Percentiles rank a stretch among this genome's conserved stretches.
phyloP scores from a whole-genome alignment of 2,113 vertebrate genomes.

The Circaetus gallicus region DNA sequence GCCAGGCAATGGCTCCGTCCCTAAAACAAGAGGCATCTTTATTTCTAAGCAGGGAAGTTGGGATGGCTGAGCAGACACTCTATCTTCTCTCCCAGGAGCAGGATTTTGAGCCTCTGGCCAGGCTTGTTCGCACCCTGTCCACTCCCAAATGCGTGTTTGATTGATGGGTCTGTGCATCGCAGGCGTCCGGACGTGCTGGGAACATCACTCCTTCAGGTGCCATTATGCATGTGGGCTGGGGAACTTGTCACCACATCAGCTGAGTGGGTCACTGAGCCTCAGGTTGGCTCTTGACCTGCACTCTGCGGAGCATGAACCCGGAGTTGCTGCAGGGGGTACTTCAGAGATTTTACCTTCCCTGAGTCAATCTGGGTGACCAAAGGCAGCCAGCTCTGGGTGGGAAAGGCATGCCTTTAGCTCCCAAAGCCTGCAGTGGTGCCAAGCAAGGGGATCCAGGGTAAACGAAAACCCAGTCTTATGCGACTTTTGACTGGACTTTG shows the following conservation, averaged over 20 bases:
- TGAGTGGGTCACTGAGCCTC: not conserved
- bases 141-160: not conserved
- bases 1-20: not conserved
- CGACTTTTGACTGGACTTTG: slow-evolving; percentile 9
- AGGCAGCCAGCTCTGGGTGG: not conserved
- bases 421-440: not conserved
- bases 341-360: not conserved
- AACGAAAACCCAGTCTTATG: not conserved
- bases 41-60: not conserved
- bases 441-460: not conserved
- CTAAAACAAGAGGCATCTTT: not conserved
- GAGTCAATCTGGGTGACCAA: not conserved
- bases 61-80: not conserved
- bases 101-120: not conserved
- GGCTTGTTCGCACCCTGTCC: not conserved
- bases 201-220: not conserved
- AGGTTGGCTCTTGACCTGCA: not conserved
- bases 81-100: not conserved
- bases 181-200: fast-evolving
- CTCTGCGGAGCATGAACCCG: not conserved
- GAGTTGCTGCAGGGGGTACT: not conserved
- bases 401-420: not conserved
- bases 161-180: not conserved
- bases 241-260: not conserved
- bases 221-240: fast-evolving